Base-by-base conservation (phyloP, 2,113 vertebrate genomes). In the Rattus norvegicus region DNA sequence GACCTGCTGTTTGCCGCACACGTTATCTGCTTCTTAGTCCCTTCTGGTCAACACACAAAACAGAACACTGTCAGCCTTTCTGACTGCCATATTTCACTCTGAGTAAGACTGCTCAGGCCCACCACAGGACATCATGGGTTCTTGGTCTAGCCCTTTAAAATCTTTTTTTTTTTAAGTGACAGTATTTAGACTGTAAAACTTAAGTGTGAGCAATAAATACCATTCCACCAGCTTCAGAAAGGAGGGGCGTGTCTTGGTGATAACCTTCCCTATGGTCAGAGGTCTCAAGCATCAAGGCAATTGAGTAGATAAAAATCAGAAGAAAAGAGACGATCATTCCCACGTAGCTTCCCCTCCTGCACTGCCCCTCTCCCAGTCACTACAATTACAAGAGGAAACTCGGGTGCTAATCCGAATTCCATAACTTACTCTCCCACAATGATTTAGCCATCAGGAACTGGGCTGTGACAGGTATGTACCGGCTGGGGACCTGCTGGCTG, bases 121-220 rank as follows among this genome's bases (percentile, higher is more conserved):
- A 59, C 1, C 0, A 5, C 30, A 8, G 26, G 10, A 22, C 43
- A 65, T 54, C 43, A 76, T 7, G 30, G 92, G 65, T 17, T 54
- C 33, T 69, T 43, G 43, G 43, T 43, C 43, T 43, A 43, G 43
- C 43, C 43, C 43, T 43, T 43, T 43, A 43, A 43, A 43, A 43
- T 43, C 43, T 43, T 43, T 43, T 43, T 43, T 43, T 43, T 43
- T 43, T 43, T 43, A 43, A 77, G 0, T 77, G 67, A 75, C 89
- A 84, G 88, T 52, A 43, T 56, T 70, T 79, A 91, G 59, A 92
- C 36, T 92, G 88, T 88, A 28, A 85, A 73, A 80, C 65, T 70
- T 90, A 83, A 95, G 67, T 76, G 70, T 81, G 95, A 96, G 26
- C 79, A 88, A 54, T 97, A 95, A 97, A 90, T 88, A 88, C 63